Evolutionary conservation across 1,140 invertebrate species (phyloP).

Genomic region (Cyclina sinensis): DNA sequence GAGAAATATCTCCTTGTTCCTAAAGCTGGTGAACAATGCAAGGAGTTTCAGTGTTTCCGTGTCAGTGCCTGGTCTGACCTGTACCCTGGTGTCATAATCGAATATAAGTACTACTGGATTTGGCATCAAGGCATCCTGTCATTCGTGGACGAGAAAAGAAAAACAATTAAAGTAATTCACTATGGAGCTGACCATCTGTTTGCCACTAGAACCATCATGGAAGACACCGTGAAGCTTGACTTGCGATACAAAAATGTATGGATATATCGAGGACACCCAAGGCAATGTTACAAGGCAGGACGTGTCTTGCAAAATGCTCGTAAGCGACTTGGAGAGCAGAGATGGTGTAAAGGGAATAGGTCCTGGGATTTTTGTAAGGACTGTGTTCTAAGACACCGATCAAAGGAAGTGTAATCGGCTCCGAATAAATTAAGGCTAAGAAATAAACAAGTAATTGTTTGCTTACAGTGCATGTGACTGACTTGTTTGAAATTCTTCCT

Average conservation of each 20-base stretch:
- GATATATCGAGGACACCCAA: background rate
- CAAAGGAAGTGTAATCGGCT: too few species aligned
- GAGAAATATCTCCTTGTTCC: slow-evolving; percentile 15
- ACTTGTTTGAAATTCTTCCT: too few species aligned
- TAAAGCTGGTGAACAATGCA: slow-evolving; percentile 12
- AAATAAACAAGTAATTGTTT: too few species aligned
- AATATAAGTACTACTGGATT: slow-evolving; percentile 43
- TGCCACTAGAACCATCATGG: slow-evolving; percentile 53
- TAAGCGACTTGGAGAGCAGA: slow-evolving; percentile 22
- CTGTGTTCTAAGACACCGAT: slow-evolving; percentile 14
- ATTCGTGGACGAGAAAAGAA: background rate
- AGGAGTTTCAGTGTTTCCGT: slow-evolving; percentile 7
- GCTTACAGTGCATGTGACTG: too few species aligned
- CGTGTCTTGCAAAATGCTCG: background rate
- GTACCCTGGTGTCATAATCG: slow-evolving; percentile 28
- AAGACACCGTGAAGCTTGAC: slow-evolving; percentile 26
- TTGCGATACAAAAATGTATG: background rate
- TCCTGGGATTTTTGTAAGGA: slow-evolving; percentile 50
- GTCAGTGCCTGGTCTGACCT: slow-evolving; percentile 36
- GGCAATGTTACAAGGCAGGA: background rate
- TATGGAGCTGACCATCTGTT: slow-evolving; percentile 52
- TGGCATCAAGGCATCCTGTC: slow-evolving; percentile 56
- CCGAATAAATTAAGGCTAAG: too few species aligned
- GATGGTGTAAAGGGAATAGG: slow-evolving; percentile 1
- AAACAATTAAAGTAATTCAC: slow-evolving; percentile 58